A percentile compares a stretch with the other conserved stretches of the same genome.
These are phyloP conservation scores for Clarias platycephalus DNA, from an alignment of 2,797 vertebrate genomes.

Conservation along the genomic window DNA sequence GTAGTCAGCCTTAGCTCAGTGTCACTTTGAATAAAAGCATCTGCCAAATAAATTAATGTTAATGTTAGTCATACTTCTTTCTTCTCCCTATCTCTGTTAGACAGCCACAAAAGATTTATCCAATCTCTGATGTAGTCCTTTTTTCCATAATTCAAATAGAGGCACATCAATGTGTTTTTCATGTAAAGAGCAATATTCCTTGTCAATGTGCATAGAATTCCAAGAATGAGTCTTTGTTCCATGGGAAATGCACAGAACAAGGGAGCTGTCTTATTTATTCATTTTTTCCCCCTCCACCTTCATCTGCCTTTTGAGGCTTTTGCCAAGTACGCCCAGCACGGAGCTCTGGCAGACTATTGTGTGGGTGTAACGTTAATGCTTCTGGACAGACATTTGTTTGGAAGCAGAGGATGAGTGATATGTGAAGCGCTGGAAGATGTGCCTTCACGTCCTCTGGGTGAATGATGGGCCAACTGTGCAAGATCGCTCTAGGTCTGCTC, in stretches of 20 bases:
- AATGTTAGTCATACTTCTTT: slow-evolving; percentile 26
- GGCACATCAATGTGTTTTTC: slow-evolving; percentile 69
- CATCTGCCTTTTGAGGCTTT: slow-evolving; percentile 56
- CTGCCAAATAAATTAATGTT: slow-evolving; percentile 28
- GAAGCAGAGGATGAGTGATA: slow-evolving; percentile 72
- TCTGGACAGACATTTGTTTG: slow-evolving; percentile 55
- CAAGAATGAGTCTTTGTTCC: slow-evolving; percentile 61
- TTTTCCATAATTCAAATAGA: slow-evolving; percentile 57
- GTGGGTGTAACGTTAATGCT: slow-evolving; percentile 57
- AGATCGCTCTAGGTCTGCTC: slow-evolving; percentile 39
- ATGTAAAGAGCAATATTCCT: slow-evolving; percentile 61
- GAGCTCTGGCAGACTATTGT: slow-evolving; percentile 54
- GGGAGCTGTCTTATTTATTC: slow-evolving; percentile 62
- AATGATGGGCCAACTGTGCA: slow-evolving; percentile 70
- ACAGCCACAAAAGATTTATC: slow-evolving; percentile 28
- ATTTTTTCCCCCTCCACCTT: slow-evolving; percentile 49
- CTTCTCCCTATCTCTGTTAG: slow-evolving; percentile 15
- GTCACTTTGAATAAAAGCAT: slow-evolving; percentile 21
- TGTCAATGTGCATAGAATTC: slow-evolving; percentile 39
- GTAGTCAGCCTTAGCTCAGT: not conserved
- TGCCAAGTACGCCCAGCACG: slow-evolving; percentile 55
- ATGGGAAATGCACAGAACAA: slow-evolving; percentile 60
- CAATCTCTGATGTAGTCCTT: slow-evolving; percentile 49
- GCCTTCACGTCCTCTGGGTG: slow-evolving; percentile 60
- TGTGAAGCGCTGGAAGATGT: slow-evolving; percentile 62